phyloP scores from a whole-genome alignment of 2,113 vertebrate genomes.

The Poeciliopsis turrubarensis region DNA sequence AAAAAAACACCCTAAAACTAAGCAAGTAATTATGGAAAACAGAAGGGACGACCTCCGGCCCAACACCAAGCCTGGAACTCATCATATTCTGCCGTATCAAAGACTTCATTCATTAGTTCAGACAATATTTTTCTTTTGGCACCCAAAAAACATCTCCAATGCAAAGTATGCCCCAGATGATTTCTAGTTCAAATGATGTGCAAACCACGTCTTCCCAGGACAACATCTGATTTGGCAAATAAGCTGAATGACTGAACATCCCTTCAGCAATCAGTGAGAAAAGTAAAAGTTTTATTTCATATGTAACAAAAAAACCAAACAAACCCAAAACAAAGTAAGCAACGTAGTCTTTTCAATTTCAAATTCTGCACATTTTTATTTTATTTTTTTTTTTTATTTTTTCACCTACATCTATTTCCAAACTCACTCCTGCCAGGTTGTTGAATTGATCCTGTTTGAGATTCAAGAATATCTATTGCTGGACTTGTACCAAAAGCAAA shows the following conservation, averaged over 20 bases:
- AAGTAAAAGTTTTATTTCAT: not conserved
- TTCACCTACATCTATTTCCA: not conserved
- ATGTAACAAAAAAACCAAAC: not conserved
- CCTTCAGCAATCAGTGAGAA: not conserved
- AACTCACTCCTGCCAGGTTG: not conserved
- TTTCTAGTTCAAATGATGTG: not conserved
- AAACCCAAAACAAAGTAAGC: not conserved
- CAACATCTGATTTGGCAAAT: not conserved
- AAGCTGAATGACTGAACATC: not conserved
- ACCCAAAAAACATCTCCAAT: not conserved
- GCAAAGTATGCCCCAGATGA: no score
- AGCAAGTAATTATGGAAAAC: not conserved
- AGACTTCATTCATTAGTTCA: not conserved
- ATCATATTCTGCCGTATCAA: not conserved
- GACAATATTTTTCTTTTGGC: not conserved
- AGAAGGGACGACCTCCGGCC: not conserved
- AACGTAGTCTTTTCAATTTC: not conserved
- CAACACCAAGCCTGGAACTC: not conserved
- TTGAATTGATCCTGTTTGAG: not conserved
- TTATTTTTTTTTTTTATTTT: not conserved
- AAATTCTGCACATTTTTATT: not conserved
- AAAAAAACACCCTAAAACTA: not conserved
- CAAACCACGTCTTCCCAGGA: not conserved
- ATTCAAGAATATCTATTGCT: not conserved
- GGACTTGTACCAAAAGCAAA: not conserved